Percentiles rank a stretch among this genome's conserved stretches.
Evolutionary conservation across 2,888 invertebrate genomes (phyloP).

Genomic region (Machimus rusticus): DNA sequence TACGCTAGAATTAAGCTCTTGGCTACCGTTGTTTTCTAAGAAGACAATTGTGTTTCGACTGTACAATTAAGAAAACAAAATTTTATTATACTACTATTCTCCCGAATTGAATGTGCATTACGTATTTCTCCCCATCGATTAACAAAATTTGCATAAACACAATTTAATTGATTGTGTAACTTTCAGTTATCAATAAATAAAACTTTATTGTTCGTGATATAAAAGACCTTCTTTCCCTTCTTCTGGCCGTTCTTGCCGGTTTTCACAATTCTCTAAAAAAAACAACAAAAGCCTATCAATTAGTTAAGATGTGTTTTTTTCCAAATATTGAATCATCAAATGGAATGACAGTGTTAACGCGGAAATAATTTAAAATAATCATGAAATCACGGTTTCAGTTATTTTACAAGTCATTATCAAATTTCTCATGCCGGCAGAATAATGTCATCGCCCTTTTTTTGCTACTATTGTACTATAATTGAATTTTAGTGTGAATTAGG

Average conservation of each 20-base stretch:
- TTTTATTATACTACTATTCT: not conserved
- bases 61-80: not conserved
- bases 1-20: not conserved
- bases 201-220: not conserved
- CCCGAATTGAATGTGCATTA: not conserved
- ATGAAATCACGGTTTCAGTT: slow-evolving; percentile 26
- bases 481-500: not conserved
- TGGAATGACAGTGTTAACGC: slow-evolving; percentile 11
- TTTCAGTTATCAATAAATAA: not conserved
- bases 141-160: not conserved
- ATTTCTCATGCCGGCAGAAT: not conserved
- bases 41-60: not conserved
- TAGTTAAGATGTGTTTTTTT: not conserved
- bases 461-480: not conserved
- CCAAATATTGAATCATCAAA: slow-evolving; percentile 14
- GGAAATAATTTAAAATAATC: slow-evolving; percentile 21
- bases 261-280: not conserved
- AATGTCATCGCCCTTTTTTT: not conserved
- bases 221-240: not conserved
- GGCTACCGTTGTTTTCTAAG: not conserved
- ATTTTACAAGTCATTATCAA: not conserved
- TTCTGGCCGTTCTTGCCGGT: not conserved
- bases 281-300: not conserved
- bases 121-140: not conserved
- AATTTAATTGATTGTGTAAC: not conserved